Percentiles rank a stretch among this genome's conserved stretches.
Evolutionary conservation across 1,140 invertebrate species (phyloP).

Genomic region (Philotrypesis tridentata): DNA sequence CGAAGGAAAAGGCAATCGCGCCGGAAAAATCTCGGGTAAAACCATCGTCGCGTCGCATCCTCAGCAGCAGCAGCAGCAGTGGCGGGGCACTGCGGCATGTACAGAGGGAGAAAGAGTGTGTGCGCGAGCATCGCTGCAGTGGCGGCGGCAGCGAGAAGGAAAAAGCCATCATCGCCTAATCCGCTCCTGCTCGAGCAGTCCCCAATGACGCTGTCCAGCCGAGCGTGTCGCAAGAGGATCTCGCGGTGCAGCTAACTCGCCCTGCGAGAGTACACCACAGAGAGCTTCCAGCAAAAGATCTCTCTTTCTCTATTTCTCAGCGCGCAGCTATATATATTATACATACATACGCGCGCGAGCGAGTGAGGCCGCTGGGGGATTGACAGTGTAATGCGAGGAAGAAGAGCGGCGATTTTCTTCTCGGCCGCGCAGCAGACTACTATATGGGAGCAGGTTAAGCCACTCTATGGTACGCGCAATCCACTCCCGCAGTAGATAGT

Average conservation of each 20-base stretch:
- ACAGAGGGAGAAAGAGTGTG: too few species aligned
- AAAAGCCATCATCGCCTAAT: slow-evolving; percentile 34
- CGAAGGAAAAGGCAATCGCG: slow-evolving; percentile 7
- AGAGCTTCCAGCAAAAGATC: slow-evolving; percentile 4
- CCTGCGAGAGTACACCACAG: background rate
- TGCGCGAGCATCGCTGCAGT: too few species aligned
- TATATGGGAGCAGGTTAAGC: background rate
- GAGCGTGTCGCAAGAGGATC: slow-evolving; percentile 26
- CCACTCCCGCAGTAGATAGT: slow-evolving; percentile 19
- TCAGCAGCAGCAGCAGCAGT: too few species aligned
- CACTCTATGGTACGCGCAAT: background rate
- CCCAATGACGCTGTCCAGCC: slow-evolving; percentile 14
- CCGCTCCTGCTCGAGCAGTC: slow-evolving; percentile 13
- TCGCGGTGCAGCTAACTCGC: slow-evolving; percentile 23
- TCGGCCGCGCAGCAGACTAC: background rate
- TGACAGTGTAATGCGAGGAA: slow-evolving; percentile 37
- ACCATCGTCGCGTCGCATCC: background rate
- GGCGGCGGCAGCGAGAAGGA: background rate
- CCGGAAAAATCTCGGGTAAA: slow-evolving; percentile 40
- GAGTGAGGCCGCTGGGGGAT: background rate
- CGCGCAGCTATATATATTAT: background rate
- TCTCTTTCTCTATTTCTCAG: background rate
- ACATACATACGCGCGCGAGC: too few species aligned
- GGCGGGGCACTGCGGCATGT: background rate
- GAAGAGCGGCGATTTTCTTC: slow-evolving; percentile 27